Conservation (phyloP, 2,888 invertebrate species). For the Tetragonula carbonaria region DNA sequence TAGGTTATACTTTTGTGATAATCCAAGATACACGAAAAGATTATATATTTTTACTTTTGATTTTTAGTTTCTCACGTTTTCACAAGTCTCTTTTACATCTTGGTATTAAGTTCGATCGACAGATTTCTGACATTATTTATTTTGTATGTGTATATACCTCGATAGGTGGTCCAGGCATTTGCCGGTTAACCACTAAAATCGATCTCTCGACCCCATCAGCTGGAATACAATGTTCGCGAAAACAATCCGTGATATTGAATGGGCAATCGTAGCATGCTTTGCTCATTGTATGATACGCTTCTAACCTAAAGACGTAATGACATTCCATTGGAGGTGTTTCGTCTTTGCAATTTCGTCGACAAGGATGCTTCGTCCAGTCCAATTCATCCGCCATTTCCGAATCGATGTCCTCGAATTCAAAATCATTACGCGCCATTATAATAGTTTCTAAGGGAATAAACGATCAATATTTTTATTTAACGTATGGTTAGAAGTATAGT, state of each 20-base stretch:
- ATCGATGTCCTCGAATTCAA: slow-evolving; percentile 44
- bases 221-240: slow-evolving; percentile 91
- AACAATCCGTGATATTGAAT: slow-evolving; percentile 90
- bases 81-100: too few species aligned
- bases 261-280: slow-evolving; percentile 96
- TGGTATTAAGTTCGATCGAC: too few species aligned
- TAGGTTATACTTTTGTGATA: not conserved
- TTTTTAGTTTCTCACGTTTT: not conserved
- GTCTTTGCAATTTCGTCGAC: slow-evolving; percentile 88
- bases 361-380: slow-evolving; percentile 84
- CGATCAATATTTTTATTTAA: not conserved
- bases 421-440: slow-evolving; percentile 42
- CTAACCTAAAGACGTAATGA: slow-evolving; percentile 90
- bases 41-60: not conserved
- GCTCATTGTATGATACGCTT: slow-evolving; percentile 94
- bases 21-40: not conserved
- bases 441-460: slow-evolving; percentile 39
- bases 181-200: slow-evolving; percentile 92
- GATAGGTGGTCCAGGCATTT: slow-evolving; percentile 94
- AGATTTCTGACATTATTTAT: not conserved
- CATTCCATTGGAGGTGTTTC: slow-evolving; percentile 88
- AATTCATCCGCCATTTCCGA: slow-evolving; percentile 50
- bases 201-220: slow-evolving; percentile 92
- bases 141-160: slow-evolving; percentile 86
- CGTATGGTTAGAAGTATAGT: not conserved